Percentiles rank a stretch among this genome's conserved stretches.
Evolutionary conservation across 2,797 vertebrate genomes (phyloP).

Genomic region (Trichosurus vulpecula): DNA sequence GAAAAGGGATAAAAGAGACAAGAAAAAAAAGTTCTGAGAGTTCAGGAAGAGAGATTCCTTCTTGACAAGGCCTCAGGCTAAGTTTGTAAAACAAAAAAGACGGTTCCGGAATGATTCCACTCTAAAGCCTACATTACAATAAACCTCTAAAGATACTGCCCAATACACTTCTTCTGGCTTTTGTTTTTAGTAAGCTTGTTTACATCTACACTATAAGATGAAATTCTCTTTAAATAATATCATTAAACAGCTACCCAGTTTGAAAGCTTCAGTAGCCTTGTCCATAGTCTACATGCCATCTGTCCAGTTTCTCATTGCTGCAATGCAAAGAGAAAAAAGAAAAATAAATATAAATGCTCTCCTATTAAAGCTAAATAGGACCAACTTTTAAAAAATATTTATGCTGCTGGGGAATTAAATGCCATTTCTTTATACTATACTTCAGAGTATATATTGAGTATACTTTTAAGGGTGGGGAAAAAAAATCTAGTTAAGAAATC

Average conservation of each 20-base stretch:
- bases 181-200: background rate
- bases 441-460: background rate
- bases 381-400: background rate
- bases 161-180: background rate
- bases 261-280: background rate
- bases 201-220: rapidly evolving
- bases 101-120: constrained; percentile 25
- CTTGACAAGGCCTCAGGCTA: background rate
- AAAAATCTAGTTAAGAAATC: background rate
- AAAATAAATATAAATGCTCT: background rate
- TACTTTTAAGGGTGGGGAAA: background rate
- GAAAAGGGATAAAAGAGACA: background rate
- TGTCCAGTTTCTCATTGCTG: background rate
- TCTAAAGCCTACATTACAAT: constrained; percentile 18
- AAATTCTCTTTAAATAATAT: background rate
- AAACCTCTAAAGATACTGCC: background rate
- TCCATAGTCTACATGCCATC: background rate
- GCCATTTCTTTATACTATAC: background rate
- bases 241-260: rapidly evolving
- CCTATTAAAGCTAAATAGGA: constrained; percentile 10
- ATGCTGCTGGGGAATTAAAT: background rate
- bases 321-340: constrained; percentile 20
- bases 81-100: background rate
- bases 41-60: background rate
- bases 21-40: background rate